Percentiles rank a stretch among this genome's conserved stretches.
phyloP scores from a whole-genome alignment of 2,888 invertebrate species.

The Drosophila neonasuta region DNA sequence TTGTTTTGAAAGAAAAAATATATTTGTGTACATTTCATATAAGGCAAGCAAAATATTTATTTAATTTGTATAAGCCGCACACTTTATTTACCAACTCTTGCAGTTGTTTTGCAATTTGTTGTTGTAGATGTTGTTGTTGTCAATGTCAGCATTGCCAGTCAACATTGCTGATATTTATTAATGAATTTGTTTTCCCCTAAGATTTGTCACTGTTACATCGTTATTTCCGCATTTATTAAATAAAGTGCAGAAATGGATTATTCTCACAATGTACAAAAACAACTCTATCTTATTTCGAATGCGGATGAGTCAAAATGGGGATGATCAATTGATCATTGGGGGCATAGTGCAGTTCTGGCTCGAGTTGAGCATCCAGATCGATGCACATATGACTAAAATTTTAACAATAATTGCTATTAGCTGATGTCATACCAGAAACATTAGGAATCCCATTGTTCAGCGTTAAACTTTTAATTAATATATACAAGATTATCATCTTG shows the following conservation, averaged over 20 bases:
- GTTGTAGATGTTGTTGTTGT: conserved; percentile 11
- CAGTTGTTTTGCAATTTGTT: conserved; percentile 19
- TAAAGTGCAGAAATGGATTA: conserved; percentile 59
- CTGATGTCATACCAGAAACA: conserved; percentile 44
- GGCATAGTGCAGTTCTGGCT: conserved; percentile 36
- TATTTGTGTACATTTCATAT: conserved; percentile 25
- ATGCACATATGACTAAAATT: conserved; percentile 31
- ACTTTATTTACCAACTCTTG: conserved; percentile 35
- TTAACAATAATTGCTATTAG: conserved; percentile 28
- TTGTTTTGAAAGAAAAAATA: too few species aligned
- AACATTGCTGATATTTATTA: conserved; percentile 47
- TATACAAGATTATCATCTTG: not conserved
- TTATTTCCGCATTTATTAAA: conserved; percentile 53
- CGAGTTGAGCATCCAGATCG: conserved; percentile 22
- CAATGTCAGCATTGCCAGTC: conserved; percentile 11
- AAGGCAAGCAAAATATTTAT: conserved; percentile 58
- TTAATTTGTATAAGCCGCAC: conserved; percentile 49
- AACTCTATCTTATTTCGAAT: conserved; percentile 10
- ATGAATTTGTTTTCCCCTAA: conserved; percentile 41
- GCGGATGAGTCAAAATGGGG: conserved; percentile 36
- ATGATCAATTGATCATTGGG: conserved; percentile 29
- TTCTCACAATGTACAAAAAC: conserved; percentile 40
- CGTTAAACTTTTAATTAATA: not conserved
- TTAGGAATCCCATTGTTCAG: conserved; percentile 15
- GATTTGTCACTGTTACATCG: conserved; percentile 42